phyloP scores from a whole-genome alignment of 2,113 vertebrate genomes.

The Melanostigma gelatinosum region DNA sequence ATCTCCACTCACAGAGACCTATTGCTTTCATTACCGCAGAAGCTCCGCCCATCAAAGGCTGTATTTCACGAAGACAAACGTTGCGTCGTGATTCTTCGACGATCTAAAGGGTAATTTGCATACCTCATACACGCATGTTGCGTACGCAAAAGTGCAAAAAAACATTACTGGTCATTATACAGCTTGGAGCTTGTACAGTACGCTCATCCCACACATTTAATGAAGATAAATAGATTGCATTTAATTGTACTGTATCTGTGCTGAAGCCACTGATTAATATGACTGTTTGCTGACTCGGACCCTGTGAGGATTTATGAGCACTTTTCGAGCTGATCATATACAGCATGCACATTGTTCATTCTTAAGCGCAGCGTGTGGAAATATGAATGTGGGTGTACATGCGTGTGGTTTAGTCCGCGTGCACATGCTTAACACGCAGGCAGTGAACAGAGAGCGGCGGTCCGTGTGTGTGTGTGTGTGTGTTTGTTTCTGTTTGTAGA shows the following conservation, averaged over 20 bases:
- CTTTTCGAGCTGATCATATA: conserved; percentile 74
- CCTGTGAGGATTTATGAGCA: conserved; percentile 71
- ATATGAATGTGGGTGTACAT: conserved; percentile 11
- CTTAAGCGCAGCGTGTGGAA: conserved; percentile 8
- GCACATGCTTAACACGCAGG: neutral
- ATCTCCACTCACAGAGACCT: conserved; percentile 77
- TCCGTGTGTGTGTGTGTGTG: neutral
- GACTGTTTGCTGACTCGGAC: conserved; percentile 71
- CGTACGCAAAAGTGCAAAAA: conserved; percentile 28
- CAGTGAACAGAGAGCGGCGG: conserved; percentile 9
- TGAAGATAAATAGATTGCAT: conserved; percentile 76
- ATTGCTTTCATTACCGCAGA: conserved; percentile 76
- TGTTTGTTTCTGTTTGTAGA: conserved; percentile 29
- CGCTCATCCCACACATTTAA: conserved; percentile 50
- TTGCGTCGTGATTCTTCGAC: conserved; percentile 38
- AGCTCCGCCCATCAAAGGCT: conserved; percentile 68
- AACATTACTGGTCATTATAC: conserved; percentile 10
- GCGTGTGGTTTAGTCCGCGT: neutral
- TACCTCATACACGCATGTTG: conserved; percentile 37
- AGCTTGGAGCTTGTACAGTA: conserved; percentile 26
- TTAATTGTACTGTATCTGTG: conserved; percentile 70
- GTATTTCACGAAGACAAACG: conserved; percentile 76
- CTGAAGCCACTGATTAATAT: conserved; percentile 75
- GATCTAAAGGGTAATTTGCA: conserved; percentile 66
- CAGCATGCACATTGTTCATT: conserved; percentile 59